Percentiles rank a stretch among this genome's conserved stretches.
These are phyloP conservation scores for Protosalanx chinensis DNA, from an alignment of 2,797 vertebrate genomes.

Conservation along the genomic window DNA sequence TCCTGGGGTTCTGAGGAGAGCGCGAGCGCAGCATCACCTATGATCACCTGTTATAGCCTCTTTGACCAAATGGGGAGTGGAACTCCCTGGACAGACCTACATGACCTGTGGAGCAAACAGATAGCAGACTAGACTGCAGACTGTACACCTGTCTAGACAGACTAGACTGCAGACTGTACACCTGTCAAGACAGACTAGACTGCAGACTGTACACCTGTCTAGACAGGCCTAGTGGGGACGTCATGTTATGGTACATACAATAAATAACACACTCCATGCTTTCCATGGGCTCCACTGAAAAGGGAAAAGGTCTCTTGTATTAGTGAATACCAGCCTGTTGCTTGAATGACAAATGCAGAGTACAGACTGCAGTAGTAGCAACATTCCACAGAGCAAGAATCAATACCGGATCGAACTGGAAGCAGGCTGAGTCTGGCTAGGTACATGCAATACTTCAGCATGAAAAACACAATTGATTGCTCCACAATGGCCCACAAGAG, in stretches of 20 bases:
- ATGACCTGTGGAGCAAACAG: constrained; percentile 71
- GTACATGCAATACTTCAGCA: neutral
- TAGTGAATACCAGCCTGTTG: neutral
- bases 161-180: no score
- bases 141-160: neutral
- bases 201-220: no score
- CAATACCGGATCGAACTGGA: neutral
- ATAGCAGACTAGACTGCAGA: constrained; percentile 24
- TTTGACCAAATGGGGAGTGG: constrained; percentile 67
- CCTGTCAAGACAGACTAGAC: no score
- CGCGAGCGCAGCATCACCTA: constrained; percentile 32
- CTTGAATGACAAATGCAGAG: neutral
- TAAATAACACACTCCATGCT: neutral
- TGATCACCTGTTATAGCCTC: constrained; percentile 74
- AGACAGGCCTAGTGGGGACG: neutral
- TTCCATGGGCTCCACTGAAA: neutral
- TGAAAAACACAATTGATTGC: neutral
- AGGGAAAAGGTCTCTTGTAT: neutral
- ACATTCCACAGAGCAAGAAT: no score
- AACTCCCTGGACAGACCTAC: constrained; percentile 61
- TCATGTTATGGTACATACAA: neutral
- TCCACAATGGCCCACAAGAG: neutral
- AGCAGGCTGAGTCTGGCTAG: no score
- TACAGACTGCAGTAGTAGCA: neutral
- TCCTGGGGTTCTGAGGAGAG: constrained; percentile 28